A percentile compares a stretch with the other conserved stretches of the same genome.
Evolutionary conservation across 1,140 invertebrate species (phyloP).

Genomic region (Eriocheir sinensis): DNA sequence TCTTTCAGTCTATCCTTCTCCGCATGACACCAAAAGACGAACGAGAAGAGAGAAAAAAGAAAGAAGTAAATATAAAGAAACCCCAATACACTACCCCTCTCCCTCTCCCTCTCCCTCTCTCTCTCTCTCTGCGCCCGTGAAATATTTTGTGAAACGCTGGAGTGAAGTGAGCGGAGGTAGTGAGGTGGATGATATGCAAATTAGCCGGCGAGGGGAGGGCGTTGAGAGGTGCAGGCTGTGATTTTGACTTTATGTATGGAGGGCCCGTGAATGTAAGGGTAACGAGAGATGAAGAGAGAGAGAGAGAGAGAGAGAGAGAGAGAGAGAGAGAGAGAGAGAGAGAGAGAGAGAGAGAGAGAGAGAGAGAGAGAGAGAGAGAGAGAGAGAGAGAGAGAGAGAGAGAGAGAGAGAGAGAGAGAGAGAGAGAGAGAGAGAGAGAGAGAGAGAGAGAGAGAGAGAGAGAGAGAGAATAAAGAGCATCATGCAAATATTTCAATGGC

Average conservation of each 20-base stretch:
- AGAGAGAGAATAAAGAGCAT: background rate
- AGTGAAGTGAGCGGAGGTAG: conserved; percentile 19
- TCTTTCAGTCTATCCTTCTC: background rate
- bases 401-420: background rate
- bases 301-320: background rate
- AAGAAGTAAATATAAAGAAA: background rate
- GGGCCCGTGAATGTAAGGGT: background rate
- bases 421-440: background rate
- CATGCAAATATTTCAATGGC: background rate
- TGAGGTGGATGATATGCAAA: conserved; percentile 35
- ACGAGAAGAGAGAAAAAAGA: background rate
- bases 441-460: background rate
- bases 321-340: background rate
- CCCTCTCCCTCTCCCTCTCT: too few relatives aligned
- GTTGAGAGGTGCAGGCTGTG: background rate
- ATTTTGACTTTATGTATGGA: conserved; percentile 8
- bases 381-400: background rate
- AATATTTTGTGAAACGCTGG: conserved; percentile 23
- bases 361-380: background rate
- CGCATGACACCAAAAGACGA: background rate
- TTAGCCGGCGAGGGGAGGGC: background rate
- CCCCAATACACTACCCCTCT: too few relatives aligned
- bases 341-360: background rate
- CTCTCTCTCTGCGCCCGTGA: background rate
- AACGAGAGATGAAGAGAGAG: background rate